Evolutionary conservation across 1,140 invertebrate genomes (phyloP), one percentile per base, ranked within the genome.

Genomic region (Drosophila subpulchrella): DNA sequence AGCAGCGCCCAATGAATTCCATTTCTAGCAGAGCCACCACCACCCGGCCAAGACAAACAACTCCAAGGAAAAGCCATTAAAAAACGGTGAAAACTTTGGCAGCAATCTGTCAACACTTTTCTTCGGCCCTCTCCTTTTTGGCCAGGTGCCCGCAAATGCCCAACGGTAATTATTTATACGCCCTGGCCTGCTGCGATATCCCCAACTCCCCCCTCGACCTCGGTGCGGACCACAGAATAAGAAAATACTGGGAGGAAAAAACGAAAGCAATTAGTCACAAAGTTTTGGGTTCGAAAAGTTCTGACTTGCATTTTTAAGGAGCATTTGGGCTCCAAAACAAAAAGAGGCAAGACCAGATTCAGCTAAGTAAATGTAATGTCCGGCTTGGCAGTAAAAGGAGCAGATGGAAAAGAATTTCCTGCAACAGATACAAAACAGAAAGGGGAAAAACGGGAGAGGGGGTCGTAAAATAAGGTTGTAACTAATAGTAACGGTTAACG

Each of bases 101-200:
- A 85, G 82, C 78, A 85, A 81, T 86, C 82, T 86, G 81, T 85
- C 83, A 86, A 81, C 82, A 85, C 82, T 82, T 86, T 77, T 44
- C 3, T 30, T 20, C 15, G 27, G 12, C 27, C 30, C 24, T 24
- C 27, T 24, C 12, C 13, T 20, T 15, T 15, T 44, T 47, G 50
- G 42, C 56, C 65, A 83, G 72, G 65, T 76, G 63, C 81, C 65
- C 54, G 38, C 74, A 72, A 70, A 73, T 70, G 57, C 75, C 65
- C 76, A 51, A 44, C 77, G 44, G 81, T 86, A 84, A 84, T 84
- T 84, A 84, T 84, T 86, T 86, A 86, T 77, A 65, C 65, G 62
- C 61, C 53, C 32, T 34, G 7, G 58, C 48, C 32, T 6, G 11
- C 27, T 24, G 11, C 34, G 42, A 6, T 11, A n/a, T 13, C 15